A percentile compares a stretch with the other conserved stretches of the same genome.
Conservation (phyloP, 2,888 invertebrate genomes). For the Exephanes ischioxanthus region DNA sequence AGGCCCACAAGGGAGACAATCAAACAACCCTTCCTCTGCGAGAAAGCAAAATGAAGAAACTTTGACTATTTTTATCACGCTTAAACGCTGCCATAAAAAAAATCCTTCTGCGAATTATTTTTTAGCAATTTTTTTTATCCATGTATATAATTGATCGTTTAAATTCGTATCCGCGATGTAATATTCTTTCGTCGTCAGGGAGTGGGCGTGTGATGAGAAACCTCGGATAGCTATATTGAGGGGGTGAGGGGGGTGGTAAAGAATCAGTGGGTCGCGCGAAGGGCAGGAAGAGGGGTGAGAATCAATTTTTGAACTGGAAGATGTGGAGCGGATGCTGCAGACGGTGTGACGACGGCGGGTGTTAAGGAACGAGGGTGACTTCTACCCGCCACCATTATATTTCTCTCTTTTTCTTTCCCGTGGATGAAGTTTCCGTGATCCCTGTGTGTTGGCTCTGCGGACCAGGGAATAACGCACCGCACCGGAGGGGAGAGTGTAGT, state of each 20-base stretch:
- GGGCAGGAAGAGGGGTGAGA: conserved; percentile 68
- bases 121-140: not conserved
- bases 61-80: too few species aligned
- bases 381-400: conserved; percentile 39
- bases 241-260: not conserved
- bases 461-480: conserved; percentile 52
- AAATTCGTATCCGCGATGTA: conserved; percentile 18
- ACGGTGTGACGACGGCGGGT: conserved; percentile 68
- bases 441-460: conserved; percentile 46
- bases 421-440: conserved; percentile 37
- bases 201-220: conserved; percentile 60
- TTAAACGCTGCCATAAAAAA: not conserved
- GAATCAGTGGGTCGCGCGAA: conserved; percentile 10
- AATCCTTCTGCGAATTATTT: not conserved
- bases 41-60: too few species aligned
- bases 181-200: conserved; percentile 52
- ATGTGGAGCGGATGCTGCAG: conserved; percentile 82
- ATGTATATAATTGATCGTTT: too few species aligned
- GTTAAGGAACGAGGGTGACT: conserved; percentile 57
- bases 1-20: too few species aligned
- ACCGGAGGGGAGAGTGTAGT: conserved; percentile 76
- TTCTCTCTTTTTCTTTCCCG: conserved; percentile 62
- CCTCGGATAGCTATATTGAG: conserved; percentile 44
- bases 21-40: too few species aligned
- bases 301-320: conserved; percentile 82